A percentile compares a stretch with the other conserved stretches of the same genome.
phyloP scores from a whole-genome alignment of 2,113 vertebrate genomes.

The Corythornis madagascariensis region DNA sequence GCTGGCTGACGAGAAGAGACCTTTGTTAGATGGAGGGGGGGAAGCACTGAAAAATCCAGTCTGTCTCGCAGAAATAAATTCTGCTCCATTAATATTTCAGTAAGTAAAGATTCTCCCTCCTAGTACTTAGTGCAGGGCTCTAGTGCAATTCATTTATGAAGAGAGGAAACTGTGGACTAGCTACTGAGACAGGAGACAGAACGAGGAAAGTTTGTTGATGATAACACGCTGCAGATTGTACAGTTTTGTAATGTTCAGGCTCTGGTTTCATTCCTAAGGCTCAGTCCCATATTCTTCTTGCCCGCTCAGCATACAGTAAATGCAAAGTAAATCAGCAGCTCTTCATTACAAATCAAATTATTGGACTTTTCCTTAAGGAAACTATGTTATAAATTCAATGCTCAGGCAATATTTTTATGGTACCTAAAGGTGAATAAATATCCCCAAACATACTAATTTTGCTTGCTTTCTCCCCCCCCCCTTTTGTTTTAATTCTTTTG shows the following conservation, averaged over 20 bases:
- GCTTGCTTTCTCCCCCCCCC: no score
- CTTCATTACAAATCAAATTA: not conserved
- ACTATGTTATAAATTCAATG: not conserved
- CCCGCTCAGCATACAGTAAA: not conserved
- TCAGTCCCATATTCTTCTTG: not conserved
- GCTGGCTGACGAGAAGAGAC: not conserved
- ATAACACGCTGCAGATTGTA: not conserved
- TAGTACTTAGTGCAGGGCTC: not conserved
- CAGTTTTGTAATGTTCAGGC: not conserved
- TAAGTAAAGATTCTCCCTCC: not conserved
- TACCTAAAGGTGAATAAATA: not conserved
- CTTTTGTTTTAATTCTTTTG: not conserved
- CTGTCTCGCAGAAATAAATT: not conserved
- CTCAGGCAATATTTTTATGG: not conserved
- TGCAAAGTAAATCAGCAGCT: not conserved
- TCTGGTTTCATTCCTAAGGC: not conserved
- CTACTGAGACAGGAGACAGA: not conserved
- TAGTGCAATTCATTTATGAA: not conserved
- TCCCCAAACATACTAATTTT: not conserved
- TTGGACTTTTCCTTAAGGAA: not conserved
- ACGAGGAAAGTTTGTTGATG: not conserved
- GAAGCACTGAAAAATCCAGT: not conserved
- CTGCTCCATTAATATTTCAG: slow-evolving; percentile 29
- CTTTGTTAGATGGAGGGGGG: slow-evolving; percentile 27
- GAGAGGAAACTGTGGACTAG: not conserved